Evolutionary conservation across 1,140 invertebrate species (phyloP).

Genomic region (Eriosoma lanigerum): DNA sequence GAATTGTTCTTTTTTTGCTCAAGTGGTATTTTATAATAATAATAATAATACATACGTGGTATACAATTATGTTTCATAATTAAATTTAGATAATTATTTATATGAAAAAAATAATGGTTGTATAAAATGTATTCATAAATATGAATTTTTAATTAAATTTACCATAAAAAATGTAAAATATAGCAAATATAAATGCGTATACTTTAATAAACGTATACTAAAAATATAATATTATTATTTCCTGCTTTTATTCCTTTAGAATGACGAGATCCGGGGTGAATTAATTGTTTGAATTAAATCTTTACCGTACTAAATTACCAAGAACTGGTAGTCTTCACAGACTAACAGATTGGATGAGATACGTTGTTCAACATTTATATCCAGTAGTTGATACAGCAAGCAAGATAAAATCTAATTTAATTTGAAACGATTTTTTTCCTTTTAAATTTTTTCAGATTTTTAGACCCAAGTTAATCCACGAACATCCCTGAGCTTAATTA

Average conservation of each 20-base stretch:
- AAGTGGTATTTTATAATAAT: too few relatives aligned
- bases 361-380: background rate
- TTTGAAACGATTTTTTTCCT: conserved; percentile 26
- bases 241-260: background rate
- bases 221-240: background rate
- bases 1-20: too few relatives aligned
- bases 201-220: too few relatives aligned
- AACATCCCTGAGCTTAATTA: conserved; percentile 19
- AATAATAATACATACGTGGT: too few relatives aligned
- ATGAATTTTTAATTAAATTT: too few relatives aligned
- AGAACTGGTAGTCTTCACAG: background rate
- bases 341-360: background rate
- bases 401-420: conserved; percentile 44
- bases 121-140: too few relatives aligned
- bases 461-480: conserved; percentile 8
- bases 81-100: too few relatives aligned
- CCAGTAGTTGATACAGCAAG: background rate
- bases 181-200: background rate
- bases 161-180: too few relatives aligned
- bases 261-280: background rate
- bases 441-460: conserved; percentile 4
- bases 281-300: conserved; percentile 26
- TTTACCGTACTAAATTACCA: background rate
- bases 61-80: too few relatives aligned
- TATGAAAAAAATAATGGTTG: too few relatives aligned